A percentile compares a stretch with the other conserved stretches of the same genome.
phyloP scores from a whole-genome alignment of 2,797 vertebrate species.

The Sebastes aleutianus region DNA sequence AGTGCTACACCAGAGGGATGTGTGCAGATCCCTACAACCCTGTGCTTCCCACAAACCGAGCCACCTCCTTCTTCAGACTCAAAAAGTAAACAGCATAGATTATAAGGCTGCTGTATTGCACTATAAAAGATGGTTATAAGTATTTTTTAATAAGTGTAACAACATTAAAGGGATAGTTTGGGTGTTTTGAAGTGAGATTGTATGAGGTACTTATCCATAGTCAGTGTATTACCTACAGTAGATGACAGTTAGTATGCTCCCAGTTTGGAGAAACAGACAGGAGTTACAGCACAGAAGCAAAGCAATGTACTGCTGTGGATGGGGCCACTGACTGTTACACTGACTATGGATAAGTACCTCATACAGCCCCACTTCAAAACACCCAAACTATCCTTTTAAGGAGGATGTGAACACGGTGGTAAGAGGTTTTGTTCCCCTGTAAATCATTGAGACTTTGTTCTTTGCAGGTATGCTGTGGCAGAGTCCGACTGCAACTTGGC shows the following conservation, averaged over 20 bases:
- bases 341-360: no score
- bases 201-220: no score
- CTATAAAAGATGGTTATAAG: not conserved
- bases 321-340: no score
- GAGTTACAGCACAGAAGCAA: no score
- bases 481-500: conserved; percentile 97
- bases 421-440: not conserved
- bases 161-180: fast-evolving
- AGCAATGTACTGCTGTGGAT: no score
- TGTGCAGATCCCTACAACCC: conserved; percentile 90
- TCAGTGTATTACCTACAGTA: no score
- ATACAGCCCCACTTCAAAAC: no score
- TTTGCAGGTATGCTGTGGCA: conserved; percentile 89
- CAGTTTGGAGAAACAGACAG: no score
- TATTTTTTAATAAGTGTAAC: not conserved
- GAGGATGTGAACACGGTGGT: fast-evolving
- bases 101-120: not conserved
- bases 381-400: no score
- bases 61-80: conserved; percentile 89
- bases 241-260: fast-evolving
- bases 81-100: conserved; percentile 85
- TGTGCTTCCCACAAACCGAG: conserved; percentile 93
- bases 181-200: no score
- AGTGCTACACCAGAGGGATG: conserved; percentile 95
- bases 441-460: not conserved